Base-by-base conservation (phyloP, 1,140 invertebrate genomes). In the Hylyphantes graminicola region DNA sequence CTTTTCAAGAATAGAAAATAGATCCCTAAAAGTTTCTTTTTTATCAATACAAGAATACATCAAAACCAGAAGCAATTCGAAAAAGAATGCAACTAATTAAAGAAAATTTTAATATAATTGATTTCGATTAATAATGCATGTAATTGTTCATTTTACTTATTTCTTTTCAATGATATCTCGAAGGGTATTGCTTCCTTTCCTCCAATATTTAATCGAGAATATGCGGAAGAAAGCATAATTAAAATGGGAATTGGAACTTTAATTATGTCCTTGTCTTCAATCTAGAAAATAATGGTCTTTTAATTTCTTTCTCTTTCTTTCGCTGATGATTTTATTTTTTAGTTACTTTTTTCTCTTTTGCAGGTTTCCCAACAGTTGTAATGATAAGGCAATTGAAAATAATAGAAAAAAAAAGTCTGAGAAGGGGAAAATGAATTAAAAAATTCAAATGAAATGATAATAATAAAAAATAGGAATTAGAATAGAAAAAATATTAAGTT, bases 371-470 rank as follows among this genome's bases (percentile, higher is more conserved):
- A 78, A 53, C 75, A 78, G 50, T 78, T 78, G 75, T 78, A 78
- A 78, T 65, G 75, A 78, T 78, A 65, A 78, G 75, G 75, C 80
- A 83, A 83, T 75, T 74, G 80, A 50, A 57, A 64, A 82, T 48
- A 11, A n/a, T n/a, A 19, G 13, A 19, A 65, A 77, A 77, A 63
- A 54, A 63, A 53, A n/a, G 13, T 13, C 61, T 35, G 51, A n/a
- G 48, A 9, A 15, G 19, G 51, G 51, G 68, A 35, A 19, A 65
- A 21, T 73, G 64, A 73, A 74, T 51, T 67, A 73, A 73, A 72
- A 11, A 50, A 50, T 11, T 15, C 54, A 59, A 80, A 68, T 55
- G 48, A 63, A 76, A 76, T 61, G 74, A 76, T 59, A 59, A 76
- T 76, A 76, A 76, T 57, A 76, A 76, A 61, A 76, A 35, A 35